Percentiles rank a stretch among this genome's conserved stretches.
Conservation (phyloP, 2,888 invertebrate species). For the Drosophila meridionalis region DNA sequence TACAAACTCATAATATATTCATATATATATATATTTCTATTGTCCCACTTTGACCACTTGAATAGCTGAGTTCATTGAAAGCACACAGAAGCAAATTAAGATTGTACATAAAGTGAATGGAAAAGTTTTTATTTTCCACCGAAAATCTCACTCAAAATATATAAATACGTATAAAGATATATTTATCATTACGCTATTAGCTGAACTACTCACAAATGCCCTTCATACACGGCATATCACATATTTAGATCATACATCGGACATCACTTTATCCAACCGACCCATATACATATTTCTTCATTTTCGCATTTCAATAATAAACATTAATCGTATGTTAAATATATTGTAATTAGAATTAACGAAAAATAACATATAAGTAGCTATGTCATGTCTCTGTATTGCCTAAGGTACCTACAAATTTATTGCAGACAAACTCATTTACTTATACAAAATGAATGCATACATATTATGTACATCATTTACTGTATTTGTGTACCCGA, state of each 20-base stretch:
- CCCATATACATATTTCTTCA: slow-evolving; percentile 21
- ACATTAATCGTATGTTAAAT: slow-evolving; percentile 29
- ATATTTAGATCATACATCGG: slow-evolving; percentile 24
- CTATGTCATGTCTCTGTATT: slow-evolving; percentile 74
- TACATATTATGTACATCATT: slow-evolving; percentile 39
- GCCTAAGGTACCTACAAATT: slow-evolving; percentile 80
- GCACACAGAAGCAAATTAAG: slow-evolving; percentile 17
- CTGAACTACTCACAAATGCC: slow-evolving; percentile 26
- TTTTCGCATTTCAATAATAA: slow-evolving; percentile 42
- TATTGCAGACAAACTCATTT: slow-evolving; percentile 74
- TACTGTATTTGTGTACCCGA: slow-evolving; percentile 62
- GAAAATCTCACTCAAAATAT: slow-evolving; percentile 11
- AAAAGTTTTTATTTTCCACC: slow-evolving; percentile 30
- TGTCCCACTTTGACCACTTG: slow-evolving; percentile 19
- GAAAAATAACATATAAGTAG: slow-evolving; percentile 50
- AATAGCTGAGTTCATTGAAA: slow-evolving; percentile 11
- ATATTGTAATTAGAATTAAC: slow-evolving; percentile 51
- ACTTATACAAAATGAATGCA: slow-evolving; percentile 51
- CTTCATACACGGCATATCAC: slow-evolving; percentile 42
- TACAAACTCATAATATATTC: neutral
- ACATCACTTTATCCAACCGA: slow-evolving; percentile 33
- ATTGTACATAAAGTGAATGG: slow-evolving; percentile 45
- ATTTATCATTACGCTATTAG: slow-evolving; percentile 26
- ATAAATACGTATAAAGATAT: slow-evolving; percentile 22
- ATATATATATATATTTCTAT: slow-evolving; percentile 5